Base-by-base conservation (phyloP, 35 echinoderm and acorn worm species). In the Apostichopus japonicus region DNA sequence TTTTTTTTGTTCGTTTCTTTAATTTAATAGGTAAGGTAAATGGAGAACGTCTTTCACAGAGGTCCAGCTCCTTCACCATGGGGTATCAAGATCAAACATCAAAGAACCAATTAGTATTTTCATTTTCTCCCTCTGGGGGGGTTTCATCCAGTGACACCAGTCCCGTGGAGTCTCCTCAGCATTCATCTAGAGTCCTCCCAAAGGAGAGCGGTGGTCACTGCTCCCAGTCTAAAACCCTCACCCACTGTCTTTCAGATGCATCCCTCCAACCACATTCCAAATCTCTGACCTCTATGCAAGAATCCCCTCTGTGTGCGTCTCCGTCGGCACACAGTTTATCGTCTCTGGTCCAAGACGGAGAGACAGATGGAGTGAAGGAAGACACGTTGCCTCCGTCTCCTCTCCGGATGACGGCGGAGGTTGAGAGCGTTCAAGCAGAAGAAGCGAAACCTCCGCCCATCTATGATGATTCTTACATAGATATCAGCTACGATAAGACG, bases 41-140 rank as follows among this genome's bases (percentile, higher is more conserved):
- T 53, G 79, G 79, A 83, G 56, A 87, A 65, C 14, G 56, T 56
- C 58, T 71, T 44, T 87, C 86, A 33, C 88, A 90, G 73, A 77
- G 67, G 88, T 78, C 88, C 13, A 55, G 53, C n/a, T 90, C 88
- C n/a, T 90, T 90, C 88, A 90, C 73, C 58, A 71, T 87, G 86
- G 86, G 86, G 63, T 87, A 71, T n/a, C 54, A 65, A 27, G 73
- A 90, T 56, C 53, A 78, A 15, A 56, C 6, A 61, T 53, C 73
- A 56, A 90, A 62, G 51, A 90, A 54, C 70, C 88, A 53, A 44
- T 22, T 71, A 90, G 65, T 53, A 77, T 54, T 90, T 55, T 51
- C 65, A 2, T 9, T 54, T n/a, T 65, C 88, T n/a, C 17, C 65
- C 6, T 19, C 16, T 4, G 67, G 88, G 6, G 67, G 88, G 25